Evolutionary conservation across 2,888 invertebrate genomes (phyloP).

Genomic region (Fragum fragum): DNA sequence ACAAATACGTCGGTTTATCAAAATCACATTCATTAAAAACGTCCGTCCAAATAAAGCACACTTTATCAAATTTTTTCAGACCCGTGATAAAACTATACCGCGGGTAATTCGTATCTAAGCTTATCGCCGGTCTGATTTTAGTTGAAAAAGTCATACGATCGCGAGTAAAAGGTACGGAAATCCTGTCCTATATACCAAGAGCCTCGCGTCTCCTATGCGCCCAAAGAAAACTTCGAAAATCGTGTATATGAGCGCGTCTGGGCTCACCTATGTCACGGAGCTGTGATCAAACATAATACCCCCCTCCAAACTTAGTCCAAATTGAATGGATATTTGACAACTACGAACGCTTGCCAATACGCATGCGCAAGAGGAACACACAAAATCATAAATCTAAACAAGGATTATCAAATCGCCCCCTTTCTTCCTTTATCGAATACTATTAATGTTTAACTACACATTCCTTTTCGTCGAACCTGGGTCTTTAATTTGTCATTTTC

Average conservation of each 20-base stretch:
- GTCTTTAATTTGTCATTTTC: neutral
- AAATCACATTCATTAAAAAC: too few relatives aligned
- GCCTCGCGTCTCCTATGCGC: conserved; percentile 33
- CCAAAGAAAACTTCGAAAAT: conserved; percentile 40
- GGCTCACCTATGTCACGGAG: conserved; percentile 19
- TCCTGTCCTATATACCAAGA: conserved; percentile 9
- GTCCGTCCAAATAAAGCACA: too few relatives aligned
- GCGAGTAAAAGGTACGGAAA: neutral
- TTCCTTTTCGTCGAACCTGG: neutral
- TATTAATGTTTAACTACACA: neutral
- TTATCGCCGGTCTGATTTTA: neutral
- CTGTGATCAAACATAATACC: conserved; percentile 53
- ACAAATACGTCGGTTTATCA: too few relatives aligned
- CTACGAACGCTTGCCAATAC: conserved; percentile 54
- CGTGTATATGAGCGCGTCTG: conserved; percentile 57
- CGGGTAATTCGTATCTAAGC: too few relatives aligned
- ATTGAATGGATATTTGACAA: neutral
- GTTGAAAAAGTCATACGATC: neutral
- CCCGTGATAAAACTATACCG: too few relatives aligned
- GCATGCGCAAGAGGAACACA: conserved; percentile 54
- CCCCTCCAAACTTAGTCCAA: conserved; percentile 7
- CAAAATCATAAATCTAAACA: conserved; percentile 38
- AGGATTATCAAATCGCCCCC: conserved; percentile 49
- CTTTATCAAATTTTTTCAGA: too few relatives aligned
- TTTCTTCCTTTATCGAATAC: neutral